phyloP scores from a whole-genome alignment of 2,888 invertebrate species.

The Mesorhabditis sp. region DNA sequence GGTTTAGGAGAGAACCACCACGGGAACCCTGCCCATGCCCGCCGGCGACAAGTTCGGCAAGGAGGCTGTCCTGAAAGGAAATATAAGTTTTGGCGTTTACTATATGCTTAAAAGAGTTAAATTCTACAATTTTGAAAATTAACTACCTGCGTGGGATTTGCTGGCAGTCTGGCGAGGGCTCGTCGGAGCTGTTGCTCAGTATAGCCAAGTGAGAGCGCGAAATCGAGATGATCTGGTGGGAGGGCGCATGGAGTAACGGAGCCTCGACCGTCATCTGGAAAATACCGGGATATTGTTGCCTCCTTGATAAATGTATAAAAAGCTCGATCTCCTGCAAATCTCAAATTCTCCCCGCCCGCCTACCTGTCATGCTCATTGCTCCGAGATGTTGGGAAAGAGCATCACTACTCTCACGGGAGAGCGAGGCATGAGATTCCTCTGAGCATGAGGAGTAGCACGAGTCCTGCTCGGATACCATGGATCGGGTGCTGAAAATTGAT shows the following conservation, averaged over 20 bases:
- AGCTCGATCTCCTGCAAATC: constrained; percentile 2
- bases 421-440: constrained; percentile 44
- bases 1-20: neutral
- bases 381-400: constrained; percentile 13
- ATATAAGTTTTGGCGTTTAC: too few species aligned
- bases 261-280: constrained; percentile 3
- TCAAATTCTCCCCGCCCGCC: neutral
- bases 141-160: too few species aligned
- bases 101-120: neutral
- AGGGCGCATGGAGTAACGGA: constrained; percentile 7
- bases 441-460: constrained; percentile 43
- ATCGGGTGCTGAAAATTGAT: constrained; percentile 1
- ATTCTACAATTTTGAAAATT: neutral
- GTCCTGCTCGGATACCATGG: constrained; percentile 18
- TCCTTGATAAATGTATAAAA: constrained; percentile 14
- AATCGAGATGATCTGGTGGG: constrained; percentile 71
- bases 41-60: constrained; percentile 19
- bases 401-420: constrained; percentile 46
- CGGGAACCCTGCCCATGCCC: constrained; percentile 10
- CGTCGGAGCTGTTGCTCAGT: constrained; percentile 75
- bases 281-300: constrained; percentile 13
- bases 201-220: constrained; percentile 86
- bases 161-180: too few species aligned
- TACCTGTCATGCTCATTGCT: neutral
- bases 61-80: constrained; percentile 18